Evolutionary conservation across 2,888 invertebrate genomes (phyloP), one percentile per base, ranked within the genome.

Genomic region (Clunio marinus): DNA sequence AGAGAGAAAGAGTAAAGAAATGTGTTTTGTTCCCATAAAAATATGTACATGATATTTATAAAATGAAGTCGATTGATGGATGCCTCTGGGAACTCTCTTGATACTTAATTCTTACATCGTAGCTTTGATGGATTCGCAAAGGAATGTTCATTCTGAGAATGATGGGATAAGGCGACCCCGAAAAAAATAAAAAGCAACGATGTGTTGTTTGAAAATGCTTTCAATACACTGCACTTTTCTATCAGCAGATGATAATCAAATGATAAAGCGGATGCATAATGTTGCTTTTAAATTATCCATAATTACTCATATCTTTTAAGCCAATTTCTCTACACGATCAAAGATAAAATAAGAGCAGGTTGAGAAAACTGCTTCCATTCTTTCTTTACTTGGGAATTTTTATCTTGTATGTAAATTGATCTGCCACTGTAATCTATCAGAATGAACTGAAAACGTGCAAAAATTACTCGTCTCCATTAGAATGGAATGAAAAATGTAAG

Each of bases 41-140:
- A 62, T 62, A n/a, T n/a, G 3, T 41, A 41, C 62, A 62, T 62
- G 62, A 62, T 62, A 8, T 7, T 32, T 10, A 59, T 62, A 41
- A 41, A 62, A 62, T 62, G 62, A 62, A 62, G 62, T 62, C 62
- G 62, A 62, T 62, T 62, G 62, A 62, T 62, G 62, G 62, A 62
- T 62, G 62, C 62, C 62, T 41, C 41, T 37, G 62, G 62, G 41
- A 62, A 41, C 24, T 62, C 41, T 62, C 62, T n/a, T 41, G 62
- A 62, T 62, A n/a, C n/a, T n/a, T n/a, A 62, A 62, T 28, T 41
- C 62, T 7, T 62, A 62, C 8, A 8, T 8, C 5, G 32, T 8
- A 32, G 32, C 32, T 32, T n/a, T 62, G 62, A 62, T 62, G 62
- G 41, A 41, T 41, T 62, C 62, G 22, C 22, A 20, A 41, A 22